These are phyloP conservation scores for Ceratothoa steindachneri DNA, from an alignment of 2,888 invertebrate species.

Conservation along the genomic window DNA sequence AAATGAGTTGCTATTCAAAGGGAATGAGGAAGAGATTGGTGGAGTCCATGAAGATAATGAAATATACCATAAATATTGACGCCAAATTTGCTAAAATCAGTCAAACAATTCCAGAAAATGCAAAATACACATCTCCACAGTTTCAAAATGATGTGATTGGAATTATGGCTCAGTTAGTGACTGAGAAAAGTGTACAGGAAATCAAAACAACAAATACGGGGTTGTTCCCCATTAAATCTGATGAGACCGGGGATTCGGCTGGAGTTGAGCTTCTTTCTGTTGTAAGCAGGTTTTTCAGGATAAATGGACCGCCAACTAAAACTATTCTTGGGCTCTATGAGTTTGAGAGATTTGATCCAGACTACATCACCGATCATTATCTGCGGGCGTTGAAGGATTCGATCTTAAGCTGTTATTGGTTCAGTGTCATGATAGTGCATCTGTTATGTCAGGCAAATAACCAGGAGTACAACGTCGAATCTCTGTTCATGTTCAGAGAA, in stretches of 20 bases:
- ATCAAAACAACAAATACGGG: not conserved
- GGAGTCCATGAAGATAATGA: not conserved
- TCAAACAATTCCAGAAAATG: not conserved
- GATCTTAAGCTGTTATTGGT: not conserved
- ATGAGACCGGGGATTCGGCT: not conserved
- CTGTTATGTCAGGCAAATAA: not conserved
- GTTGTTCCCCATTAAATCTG: not conserved
- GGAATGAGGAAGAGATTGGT: not conserved
- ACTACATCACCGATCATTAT: not conserved
- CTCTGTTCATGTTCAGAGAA: not conserved
- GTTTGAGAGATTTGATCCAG: constrained; percentile 1
- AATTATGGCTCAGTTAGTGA: not conserved
- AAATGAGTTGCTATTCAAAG: constrained; percentile 4
- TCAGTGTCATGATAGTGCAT: constrained; percentile 3
- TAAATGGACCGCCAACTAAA: not conserved
- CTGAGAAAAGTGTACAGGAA: not conserved
- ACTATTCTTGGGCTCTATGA: not conserved
- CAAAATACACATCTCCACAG: constrained; percentile 11
- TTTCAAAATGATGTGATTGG: not conserved
- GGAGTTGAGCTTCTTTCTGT: not conserved
- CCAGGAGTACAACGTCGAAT: not conserved
- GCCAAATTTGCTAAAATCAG: not conserved
- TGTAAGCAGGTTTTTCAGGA: not conserved
- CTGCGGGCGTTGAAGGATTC: not conserved
- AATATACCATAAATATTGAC: not conserved